A percentile compares a stretch with the other conserved stretches of the same genome.
Evolutionary conservation across 2,797 vertebrate genomes (phyloP).

Genomic region (Rhinatrema bivittatum): DNA sequence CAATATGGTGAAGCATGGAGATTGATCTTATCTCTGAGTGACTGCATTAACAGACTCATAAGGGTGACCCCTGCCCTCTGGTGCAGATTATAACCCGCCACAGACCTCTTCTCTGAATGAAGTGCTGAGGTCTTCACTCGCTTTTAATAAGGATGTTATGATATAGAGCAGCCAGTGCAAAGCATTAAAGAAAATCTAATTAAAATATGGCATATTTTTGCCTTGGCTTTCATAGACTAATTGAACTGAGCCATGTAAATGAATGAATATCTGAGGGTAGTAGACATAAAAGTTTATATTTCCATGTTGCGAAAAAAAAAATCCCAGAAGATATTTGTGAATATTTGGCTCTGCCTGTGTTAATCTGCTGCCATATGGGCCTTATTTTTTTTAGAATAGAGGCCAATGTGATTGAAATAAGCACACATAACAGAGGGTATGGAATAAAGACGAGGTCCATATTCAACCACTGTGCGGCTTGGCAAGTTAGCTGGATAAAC

Average conservation of each 20-base stretch:
- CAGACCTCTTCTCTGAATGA: conserved; percentile 37
- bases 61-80: conserved; percentile 72
- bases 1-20: conserved; percentile 70
- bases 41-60: conserved; percentile 76
- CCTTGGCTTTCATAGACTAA: conserved; percentile 2
- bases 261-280: not conserved
- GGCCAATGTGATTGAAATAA: no score
- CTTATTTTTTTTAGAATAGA: no score
- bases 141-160: conserved; percentile 53
- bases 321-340: no score
- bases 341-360: no score
- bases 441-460: no score
- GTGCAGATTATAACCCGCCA: conserved; percentile 58
- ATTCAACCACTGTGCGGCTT: no score
- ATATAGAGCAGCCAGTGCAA: conserved; percentile 32
- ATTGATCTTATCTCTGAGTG: conserved; percentile 81
- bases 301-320: no score
- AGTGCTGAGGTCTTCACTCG: conserved; percentile 35
- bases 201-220: conserved; percentile 10
- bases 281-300: not conserved
- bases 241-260: fast-evolving
- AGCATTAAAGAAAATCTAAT: conserved; percentile 35
- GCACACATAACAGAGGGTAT: no score
- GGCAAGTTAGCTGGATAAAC: no score
- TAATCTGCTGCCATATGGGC: no score